Base-by-base conservation (phyloP, 2,888 invertebrate genomes). In the Polydrusus cervinus region DNA sequence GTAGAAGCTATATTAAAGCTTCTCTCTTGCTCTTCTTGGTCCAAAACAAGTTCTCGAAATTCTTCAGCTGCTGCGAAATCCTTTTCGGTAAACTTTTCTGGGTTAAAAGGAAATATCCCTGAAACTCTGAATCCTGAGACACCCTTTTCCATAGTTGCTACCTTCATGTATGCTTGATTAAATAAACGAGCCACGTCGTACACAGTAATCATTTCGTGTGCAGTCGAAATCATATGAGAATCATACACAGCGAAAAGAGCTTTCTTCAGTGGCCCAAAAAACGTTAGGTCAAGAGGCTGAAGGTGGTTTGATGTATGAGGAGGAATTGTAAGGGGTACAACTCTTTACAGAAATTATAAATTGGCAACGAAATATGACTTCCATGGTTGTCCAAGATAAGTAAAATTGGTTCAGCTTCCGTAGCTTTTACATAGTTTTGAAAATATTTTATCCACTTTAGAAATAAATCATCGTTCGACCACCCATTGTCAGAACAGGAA, bases 161-260 rank as follows among this genome's bases (percentile, higher is more conserved):
- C 49, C 34, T 66, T 66, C 3, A 49, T 64, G 20, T 68, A 79
- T 38, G 76, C 72, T 68, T 71, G 57, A 49, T 79, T 76, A 34
- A 78, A 79, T 43, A 78, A 66, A 55, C 67, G 45, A 69, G 78
- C 75, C 14, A 78, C 43, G 47, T 78, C 76, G 18, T 79, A 79
- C 10, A 68, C 57, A 25, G 74, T 70, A 62, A 78, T 79, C 62
- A 68, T 76, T 45, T 78, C 65, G 43, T 69, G 75, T 40, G 66
- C 72, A 65, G 72, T 73, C 16, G 30, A 69, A 67, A 70, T 70
- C 45, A 76, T 64, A 65, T 73, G 60, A 57, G 67, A 71, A 47
- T 77, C 69, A 68, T 70, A 77, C 40, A 74, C 64, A 53, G 64
- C 51, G 62, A 47, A 71, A 18, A 68, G 38, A 57, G 62, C 64